These are phyloP conservation scores for Laupala kohalensis DNA, from an alignment of 1,140 invertebrate species.

Conservation along the genomic window DNA sequence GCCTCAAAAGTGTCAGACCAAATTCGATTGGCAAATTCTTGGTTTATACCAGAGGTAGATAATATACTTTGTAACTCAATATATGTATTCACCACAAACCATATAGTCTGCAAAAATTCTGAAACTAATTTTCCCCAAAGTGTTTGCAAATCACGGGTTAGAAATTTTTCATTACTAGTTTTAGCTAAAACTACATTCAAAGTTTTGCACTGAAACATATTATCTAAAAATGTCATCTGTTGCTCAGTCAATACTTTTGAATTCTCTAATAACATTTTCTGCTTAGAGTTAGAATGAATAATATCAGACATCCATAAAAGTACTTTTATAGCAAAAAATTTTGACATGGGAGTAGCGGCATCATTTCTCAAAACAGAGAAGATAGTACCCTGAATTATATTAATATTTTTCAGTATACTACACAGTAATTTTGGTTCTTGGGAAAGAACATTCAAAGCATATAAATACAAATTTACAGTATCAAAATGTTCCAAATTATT, in stretches of 20 bases:
- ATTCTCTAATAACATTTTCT: too few species aligned
- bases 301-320: background rate
- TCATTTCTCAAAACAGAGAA: background rate
- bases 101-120: conserved; percentile 10
- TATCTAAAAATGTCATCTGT: background rate
- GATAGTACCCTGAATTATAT: background rate
- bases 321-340: conserved; percentile 4
- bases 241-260: background rate
- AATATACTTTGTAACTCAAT: background rate
- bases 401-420: background rate
- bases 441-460: background rate
- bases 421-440: background rate
- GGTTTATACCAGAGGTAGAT: too few species aligned
- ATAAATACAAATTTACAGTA: background rate
- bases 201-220: background rate
- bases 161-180: conserved; percentile 1
- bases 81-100: conserved; percentile 9
- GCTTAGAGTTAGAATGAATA: background rate
- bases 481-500: background rate
- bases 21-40: conserved; percentile 7
- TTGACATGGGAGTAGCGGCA: background rate
- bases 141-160: conserved; percentile 16
- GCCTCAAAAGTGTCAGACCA: conserved; percentile 15
- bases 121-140: conserved; percentile 14
- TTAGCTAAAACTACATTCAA: conserved; percentile 3